A percentile compares a stretch with the other conserved stretches of the same genome.
Conservation (phyloP, 1,140 invertebrate genomes). For the Pachypsylla venusta region DNA sequence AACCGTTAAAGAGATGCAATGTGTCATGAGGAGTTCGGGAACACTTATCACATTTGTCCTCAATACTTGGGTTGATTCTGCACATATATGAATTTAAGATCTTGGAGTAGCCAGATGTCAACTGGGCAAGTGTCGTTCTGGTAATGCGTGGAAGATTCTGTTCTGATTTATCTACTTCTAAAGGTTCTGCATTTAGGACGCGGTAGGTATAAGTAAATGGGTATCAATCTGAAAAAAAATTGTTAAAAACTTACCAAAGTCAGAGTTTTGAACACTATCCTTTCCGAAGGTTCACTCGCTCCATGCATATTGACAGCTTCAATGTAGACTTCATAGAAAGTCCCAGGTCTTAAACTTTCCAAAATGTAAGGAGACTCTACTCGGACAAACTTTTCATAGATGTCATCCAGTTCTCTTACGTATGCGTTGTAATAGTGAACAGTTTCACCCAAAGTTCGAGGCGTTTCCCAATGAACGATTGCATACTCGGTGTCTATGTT, state of each 20-base stretch:
- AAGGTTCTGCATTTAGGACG: too few species aligned
- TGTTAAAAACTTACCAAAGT: conserved; percentile 35
- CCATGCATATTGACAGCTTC: conserved; percentile 67
- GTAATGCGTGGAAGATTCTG: too few species aligned
- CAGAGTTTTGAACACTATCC: conserved; percentile 55
- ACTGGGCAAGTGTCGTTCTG: too few species aligned
- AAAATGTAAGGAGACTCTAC: conserved; percentile 54
- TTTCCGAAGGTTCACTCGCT: conserved; percentile 50
- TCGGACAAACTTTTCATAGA: conserved; percentile 25
- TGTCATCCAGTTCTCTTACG: neutral
- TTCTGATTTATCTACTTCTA: too few species aligned
- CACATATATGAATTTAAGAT: too few species aligned
- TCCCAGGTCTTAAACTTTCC: conserved; percentile 51
- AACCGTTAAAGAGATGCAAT: too few species aligned
- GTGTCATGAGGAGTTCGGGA: too few species aligned
- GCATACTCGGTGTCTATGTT: conserved; percentile 57
- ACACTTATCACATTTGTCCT: too few species aligned
- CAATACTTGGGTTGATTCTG: too few species aligned
- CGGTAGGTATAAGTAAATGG: too few species aligned
- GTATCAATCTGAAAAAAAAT: too few species aligned
- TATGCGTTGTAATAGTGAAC: conserved; percentile 17
- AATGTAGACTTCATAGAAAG: conserved; percentile 65
- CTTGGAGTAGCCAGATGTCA: too few species aligned
- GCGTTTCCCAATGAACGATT: conserved; percentile 60
- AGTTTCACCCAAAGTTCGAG: conserved; percentile 49